A percentile compares a stretch with the other conserved stretches of the same genome.
Evolutionary conservation across 1,140 invertebrate species (phyloP).

Genomic region (Drosophila funebris): DNA sequence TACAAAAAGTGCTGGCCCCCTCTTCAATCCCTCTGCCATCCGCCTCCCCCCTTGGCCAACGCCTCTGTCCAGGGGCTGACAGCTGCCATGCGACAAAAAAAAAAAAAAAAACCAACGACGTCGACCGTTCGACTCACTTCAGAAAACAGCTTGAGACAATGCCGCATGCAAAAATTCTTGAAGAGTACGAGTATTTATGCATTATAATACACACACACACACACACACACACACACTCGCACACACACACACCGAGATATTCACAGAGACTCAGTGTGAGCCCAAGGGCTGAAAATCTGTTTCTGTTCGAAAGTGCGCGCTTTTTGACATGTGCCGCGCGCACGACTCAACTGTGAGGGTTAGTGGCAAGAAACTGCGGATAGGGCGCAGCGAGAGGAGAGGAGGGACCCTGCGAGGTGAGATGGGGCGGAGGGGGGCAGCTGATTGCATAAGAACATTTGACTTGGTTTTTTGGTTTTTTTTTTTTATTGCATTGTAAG

Average conservation of each 20-base stretch:
- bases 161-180: conserved; percentile 69
- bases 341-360: conserved; percentile 42
- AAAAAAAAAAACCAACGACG: conserved; percentile 7
- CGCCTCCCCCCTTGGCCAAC: neutral
- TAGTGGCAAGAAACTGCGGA: neutral
- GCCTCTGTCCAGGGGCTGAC: conserved; percentile 25
- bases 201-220: conserved; percentile 43
- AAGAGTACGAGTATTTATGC: conserved; percentile 44
- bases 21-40: neutral
- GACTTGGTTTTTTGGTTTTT: conserved; percentile 33
- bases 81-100: conserved; percentile 47
- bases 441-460: conserved; percentile 25
- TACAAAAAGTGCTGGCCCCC: conserved; percentile 68
- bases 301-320: conserved; percentile 51
- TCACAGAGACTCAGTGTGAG: neutral
- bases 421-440: neutral
- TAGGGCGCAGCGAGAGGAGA: neutral
- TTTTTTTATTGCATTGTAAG: conserved; percentile 40
- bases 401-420: too few species aligned
- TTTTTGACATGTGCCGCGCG: conserved; percentile 74
- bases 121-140: conserved; percentile 63
- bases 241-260: neutral
- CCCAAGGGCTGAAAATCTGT: conserved; percentile 33
- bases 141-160: conserved; percentile 77
- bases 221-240: conserved; percentile 6